A percentile compares a stretch with the other conserved stretches of the same genome.
These are phyloP conservation scores for Tragelaphus strepsiceros DNA, from an alignment of 2,113 vertebrate genomes.

Conservation along the genomic window DNA sequence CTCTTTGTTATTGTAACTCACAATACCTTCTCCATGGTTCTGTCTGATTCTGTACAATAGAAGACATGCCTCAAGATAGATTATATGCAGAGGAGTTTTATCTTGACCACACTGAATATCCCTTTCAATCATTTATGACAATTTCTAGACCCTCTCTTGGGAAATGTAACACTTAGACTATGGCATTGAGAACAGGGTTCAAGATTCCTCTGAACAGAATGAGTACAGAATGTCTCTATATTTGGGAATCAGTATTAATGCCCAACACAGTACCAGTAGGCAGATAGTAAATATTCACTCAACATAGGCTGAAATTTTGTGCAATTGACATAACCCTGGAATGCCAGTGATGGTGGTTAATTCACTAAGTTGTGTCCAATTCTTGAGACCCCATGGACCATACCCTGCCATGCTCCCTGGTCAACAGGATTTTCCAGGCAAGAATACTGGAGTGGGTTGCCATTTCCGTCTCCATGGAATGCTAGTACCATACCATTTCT, in stretches of 20 bases:
- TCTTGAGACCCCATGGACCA: background rate
- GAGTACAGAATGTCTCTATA: background rate
- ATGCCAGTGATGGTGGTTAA: background rate
- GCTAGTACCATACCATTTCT: background rate
- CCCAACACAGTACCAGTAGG: background rate
- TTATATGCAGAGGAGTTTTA: background rate
- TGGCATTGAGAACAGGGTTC: background rate
- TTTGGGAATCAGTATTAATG: background rate
- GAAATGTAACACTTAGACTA: background rate
- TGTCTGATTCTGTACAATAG: background rate
- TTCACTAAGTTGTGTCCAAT: background rate
- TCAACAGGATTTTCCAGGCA: background rate
- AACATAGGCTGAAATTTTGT: background rate
- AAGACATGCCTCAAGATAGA: background rate
- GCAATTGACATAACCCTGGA: background rate
- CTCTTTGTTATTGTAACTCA: background rate
- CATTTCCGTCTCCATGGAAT: background rate
- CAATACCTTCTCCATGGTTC: background rate
- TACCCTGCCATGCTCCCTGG: background rate
- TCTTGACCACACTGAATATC: background rate
- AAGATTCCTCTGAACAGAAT: background rate
- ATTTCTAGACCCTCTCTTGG: background rate
- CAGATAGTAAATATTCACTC: background rate
- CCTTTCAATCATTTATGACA: background rate
- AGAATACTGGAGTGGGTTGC: background rate